Evolutionary conservation across 2,888 invertebrate genomes (phyloP).

Genomic region (Linnaemya tessellans): DNA sequence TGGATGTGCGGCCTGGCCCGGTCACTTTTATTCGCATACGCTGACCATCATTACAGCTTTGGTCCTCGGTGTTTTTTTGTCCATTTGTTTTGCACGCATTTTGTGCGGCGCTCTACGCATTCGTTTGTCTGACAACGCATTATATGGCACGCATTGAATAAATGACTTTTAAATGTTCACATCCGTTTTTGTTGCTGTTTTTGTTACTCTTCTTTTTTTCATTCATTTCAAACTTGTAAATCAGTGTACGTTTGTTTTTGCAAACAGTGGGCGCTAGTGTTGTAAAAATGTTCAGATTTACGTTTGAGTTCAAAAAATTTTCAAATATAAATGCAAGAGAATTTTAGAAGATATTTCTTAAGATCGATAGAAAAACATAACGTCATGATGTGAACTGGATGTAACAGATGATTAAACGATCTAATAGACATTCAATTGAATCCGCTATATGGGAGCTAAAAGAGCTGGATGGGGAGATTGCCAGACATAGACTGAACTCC

Average conservation of each 20-base stretch:
- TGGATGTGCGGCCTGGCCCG: conserved; percentile 34
- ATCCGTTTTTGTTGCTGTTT: conserved; percentile 54
- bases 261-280: conserved; percentile 48
- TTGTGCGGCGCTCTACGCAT: conserved; percentile 54
- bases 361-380: too few species aligned
- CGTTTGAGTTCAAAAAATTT: too few species aligned
- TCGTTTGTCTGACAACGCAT: conserved; percentile 44
- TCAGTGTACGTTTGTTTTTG: conserved; percentile 35
- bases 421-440: too few species aligned
- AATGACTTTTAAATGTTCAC: conserved; percentile 72
- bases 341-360: too few species aligned
- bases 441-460: too few species aligned
- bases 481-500: too few species aligned
- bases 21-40: conserved; percentile 29
- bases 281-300: background rate
- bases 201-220: background rate
- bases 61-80: background rate
- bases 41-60: conserved; percentile 51
- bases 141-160: conserved; percentile 69
- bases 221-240: conserved; percentile 48
- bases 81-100: conserved; percentile 46
- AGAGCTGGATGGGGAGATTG: too few species aligned
- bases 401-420: too few species aligned
- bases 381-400: too few species aligned
- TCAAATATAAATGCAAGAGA: too few species aligned